These are phyloP conservation scores for Galleria mellonella DNA, from an alignment of 1,140 invertebrate species.

Conservation along the genomic window DNA sequence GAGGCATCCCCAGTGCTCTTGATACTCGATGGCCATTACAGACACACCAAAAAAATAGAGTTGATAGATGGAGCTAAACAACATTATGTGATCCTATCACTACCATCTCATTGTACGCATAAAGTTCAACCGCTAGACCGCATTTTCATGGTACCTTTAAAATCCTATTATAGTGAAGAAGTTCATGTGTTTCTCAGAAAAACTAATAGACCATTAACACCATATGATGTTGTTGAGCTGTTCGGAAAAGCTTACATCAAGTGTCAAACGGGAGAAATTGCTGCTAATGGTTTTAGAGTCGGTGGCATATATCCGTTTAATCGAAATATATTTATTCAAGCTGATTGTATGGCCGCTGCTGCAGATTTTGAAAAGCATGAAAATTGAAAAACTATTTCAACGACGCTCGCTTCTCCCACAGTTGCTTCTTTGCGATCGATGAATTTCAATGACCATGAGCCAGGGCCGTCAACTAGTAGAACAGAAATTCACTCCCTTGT, in stretches of 20 bases:
- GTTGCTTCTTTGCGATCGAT: no score
- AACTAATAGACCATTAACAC: neutral
- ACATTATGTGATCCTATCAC: neutral
- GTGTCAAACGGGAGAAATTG: conserved; percentile 10
- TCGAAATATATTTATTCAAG: neutral
- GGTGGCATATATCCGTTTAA: conserved; percentile 38
- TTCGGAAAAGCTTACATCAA: conserved; percentile 30
- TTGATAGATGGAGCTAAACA: neutral
- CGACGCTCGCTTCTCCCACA: no score
- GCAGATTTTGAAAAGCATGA: neutral
- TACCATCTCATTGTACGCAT: neutral
- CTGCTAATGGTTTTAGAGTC: conserved; percentile 30
- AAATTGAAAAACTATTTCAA: no score
- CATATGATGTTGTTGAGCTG: conserved; percentile 14
- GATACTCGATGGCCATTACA: neutral
- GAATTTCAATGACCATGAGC: no score
- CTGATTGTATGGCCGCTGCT: neutral
- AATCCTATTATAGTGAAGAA: conserved; percentile 13
- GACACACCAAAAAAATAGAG: neutral
- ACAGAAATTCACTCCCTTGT: neutral
- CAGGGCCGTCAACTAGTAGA: neutral
- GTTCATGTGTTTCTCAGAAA: neutral
- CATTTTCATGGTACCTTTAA: conserved; percentile 3
- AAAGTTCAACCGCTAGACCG: neutral
- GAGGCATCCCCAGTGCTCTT: conserved; percentile 18